Conservation (phyloP, 2,113 vertebrate species). For the Galemys pyrenaicus region DNA sequence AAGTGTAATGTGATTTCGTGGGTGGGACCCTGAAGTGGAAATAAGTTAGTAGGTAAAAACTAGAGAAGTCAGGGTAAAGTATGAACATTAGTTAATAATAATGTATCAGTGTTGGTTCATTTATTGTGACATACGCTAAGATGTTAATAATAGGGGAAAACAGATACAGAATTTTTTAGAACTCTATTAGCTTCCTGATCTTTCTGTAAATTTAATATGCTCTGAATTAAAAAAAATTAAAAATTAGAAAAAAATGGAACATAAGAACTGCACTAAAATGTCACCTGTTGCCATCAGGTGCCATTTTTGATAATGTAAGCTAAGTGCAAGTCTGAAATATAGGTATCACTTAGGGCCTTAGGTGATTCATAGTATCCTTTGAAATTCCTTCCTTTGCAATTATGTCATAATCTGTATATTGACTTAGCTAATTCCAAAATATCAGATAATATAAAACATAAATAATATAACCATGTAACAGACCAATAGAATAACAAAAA, state of each 20-base stretch:
- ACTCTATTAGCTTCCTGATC: not conserved
- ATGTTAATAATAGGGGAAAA: not conserved
- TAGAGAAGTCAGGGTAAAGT: slow-evolving; percentile 12
- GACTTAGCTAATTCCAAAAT: not conserved
- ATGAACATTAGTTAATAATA: not conserved
- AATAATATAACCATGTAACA: not conserved
- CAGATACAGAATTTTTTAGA: not conserved
- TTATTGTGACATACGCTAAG: not conserved
- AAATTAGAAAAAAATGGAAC: not conserved
- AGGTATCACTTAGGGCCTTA: not conserved
- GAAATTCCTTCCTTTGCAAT: not conserved
- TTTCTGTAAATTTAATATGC: slow-evolving; percentile 16
- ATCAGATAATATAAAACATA: not conserved
- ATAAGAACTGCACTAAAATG: not conserved
- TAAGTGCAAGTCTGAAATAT: not conserved
- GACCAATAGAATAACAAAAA: not conserved
- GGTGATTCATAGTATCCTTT: not conserved
- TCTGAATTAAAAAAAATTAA: not conserved
- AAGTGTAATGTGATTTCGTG: not conserved
- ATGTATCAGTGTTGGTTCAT: not conserved
- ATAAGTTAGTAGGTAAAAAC: not conserved
- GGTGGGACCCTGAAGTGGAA: not conserved
- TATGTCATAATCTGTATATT: not conserved
- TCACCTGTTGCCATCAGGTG: not conserved
- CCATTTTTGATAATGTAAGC: not conserved